These are phyloP conservation scores for Aulostomus chinensis DNA, from an alignment of 2,797 vertebrate genomes.

Conservation along the genomic window DNA sequence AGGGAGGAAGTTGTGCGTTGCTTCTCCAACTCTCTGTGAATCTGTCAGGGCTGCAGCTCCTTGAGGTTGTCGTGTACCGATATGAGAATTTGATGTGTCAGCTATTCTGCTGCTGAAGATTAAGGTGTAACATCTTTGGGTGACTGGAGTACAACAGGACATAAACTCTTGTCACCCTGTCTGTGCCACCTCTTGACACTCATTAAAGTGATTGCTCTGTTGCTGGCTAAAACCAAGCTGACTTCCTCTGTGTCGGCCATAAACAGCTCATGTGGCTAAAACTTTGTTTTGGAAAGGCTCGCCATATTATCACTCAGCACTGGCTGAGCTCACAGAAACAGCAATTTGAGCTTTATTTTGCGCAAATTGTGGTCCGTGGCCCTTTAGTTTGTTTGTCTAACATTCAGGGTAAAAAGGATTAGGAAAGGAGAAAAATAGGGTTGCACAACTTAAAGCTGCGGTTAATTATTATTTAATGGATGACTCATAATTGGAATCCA, in stretches of 20 bases:
- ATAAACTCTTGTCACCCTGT: too few species aligned
- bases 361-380: constrained; percentile 28
- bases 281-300: constrained; percentile 33
- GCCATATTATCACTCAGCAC: constrained; percentile 28
- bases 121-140: too few species aligned
- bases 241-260: constrained; percentile 34
- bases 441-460: too few species aligned
- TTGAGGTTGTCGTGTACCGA: constrained; percentile 32
- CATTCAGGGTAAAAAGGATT: constrained; percentile 6
- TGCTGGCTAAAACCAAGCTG: constrained; percentile 14
- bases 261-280: constrained; percentile 25
- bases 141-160: too few species aligned
- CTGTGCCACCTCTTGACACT: too few species aligned
- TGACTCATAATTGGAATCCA: too few species aligned
- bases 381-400: constrained; percentile 19
- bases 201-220: constrained; percentile 10
- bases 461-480: too few species aligned
- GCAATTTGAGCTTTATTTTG: constrained; percentile 27
- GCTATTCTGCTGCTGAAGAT: constrained; percentile 8
- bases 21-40: constrained; percentile 37
- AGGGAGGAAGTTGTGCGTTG: constrained; percentile 54
- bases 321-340: constrained; percentile 27
- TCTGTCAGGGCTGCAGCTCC: constrained; percentile 55
- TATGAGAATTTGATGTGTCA: constrained; percentile 35
- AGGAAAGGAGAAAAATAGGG: not conserved